Evolutionary conservation across 1,140 invertebrate genomes (phyloP), one percentile per base, ranked within the genome.

Genomic region (Cepaea nemoralis): DNA sequence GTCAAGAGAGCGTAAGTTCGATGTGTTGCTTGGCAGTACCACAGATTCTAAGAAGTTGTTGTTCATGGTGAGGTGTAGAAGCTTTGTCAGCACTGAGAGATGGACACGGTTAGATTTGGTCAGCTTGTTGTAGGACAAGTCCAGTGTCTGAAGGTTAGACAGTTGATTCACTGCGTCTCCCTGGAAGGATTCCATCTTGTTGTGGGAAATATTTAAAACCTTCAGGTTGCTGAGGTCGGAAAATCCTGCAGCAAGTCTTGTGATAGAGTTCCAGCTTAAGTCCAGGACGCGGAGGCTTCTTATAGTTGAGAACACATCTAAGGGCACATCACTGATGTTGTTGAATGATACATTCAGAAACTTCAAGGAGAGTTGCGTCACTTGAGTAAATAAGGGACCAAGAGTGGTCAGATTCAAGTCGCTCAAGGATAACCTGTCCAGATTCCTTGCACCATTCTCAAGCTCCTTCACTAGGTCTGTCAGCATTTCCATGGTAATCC

Each of bases 151-250:
- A 14, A 89, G 74, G 12, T 78, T 81, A 31, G 39, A 35, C 0
- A 87, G 63, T 66, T 83, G 55, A 1, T 67, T 40, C 59, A n/a
- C 59, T 55, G 35, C n/a, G 35, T 24, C 31, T 1, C 74, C 66
- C 1, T 75, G 22, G 31, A 86, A 78, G n/a, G 59, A 45, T 70
- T 82, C 27, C 33, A 88, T 55, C 10, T 37, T 31, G 55, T 88
- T 88, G 70, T 85, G 70, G 16, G 88, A 89, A 5, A 87, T 55
- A 77, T 88, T 86, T 22, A 89, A 81, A 63, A 83, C 71, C 45
- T 80, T 63, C 16, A 89, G 75, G 31, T 82, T 85, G 24, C 27
- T 39, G 12, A 89, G 77, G 70, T 82, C 77, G 14, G 70, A 50
- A 35, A 86, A 77, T 14, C 81, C 77, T 31, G 33, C 35, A 16